Conservation (phyloP, 2,113 vertebrate species). For the Gracilinanus agilis region DNA sequence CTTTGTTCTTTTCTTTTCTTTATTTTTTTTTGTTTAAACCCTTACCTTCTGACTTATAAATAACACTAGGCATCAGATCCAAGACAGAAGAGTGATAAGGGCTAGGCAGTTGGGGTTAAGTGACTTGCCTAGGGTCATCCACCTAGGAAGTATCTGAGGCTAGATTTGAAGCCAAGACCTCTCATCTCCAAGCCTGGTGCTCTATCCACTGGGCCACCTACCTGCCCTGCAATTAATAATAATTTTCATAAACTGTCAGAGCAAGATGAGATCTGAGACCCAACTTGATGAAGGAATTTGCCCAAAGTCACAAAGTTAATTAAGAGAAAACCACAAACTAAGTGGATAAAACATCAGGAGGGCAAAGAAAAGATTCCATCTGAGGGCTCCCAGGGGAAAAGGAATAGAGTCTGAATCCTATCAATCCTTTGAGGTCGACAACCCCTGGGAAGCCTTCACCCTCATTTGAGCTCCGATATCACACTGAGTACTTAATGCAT, state of each 20-base stretch:
- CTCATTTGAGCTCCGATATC: background rate
- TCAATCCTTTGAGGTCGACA: background rate
- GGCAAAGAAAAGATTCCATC: background rate
- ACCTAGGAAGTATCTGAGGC: too few species aligned
- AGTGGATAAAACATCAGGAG: background rate
- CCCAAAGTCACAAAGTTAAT: background rate
- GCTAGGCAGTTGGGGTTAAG: too few species aligned
- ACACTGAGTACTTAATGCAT: background rate
- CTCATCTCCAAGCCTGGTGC: too few species aligned
- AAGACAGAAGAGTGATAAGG: too few species aligned
- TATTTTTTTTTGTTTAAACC: too few species aligned
- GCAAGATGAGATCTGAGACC: background rate
- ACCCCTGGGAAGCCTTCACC: background rate
- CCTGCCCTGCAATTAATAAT: background rate
- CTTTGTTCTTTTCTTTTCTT: too few species aligned
- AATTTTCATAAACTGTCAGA: background rate
- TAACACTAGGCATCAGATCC: too few species aligned
- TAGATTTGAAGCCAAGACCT: too few species aligned
- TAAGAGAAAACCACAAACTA: background rate
- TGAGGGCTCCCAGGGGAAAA: background rate
- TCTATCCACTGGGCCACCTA: too few species aligned
- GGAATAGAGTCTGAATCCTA: background rate
- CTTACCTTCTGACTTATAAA: too few species aligned
- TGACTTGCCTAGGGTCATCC: too few species aligned
- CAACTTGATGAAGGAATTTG: background rate